Evolutionary conservation across 2,113 vertebrate species (phyloP).

Genomic region (Pollimyrus isidori): DNA sequence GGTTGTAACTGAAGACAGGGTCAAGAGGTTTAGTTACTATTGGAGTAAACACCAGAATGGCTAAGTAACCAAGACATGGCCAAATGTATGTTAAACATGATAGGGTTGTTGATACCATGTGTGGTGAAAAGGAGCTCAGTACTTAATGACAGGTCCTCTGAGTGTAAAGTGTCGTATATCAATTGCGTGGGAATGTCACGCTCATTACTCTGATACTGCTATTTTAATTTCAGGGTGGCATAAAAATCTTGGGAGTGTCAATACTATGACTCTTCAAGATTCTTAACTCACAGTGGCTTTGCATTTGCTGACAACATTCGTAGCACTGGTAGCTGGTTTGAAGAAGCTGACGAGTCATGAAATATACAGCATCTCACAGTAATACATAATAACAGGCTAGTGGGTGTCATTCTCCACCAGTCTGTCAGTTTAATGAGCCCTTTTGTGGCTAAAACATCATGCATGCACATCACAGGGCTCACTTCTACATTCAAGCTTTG

Average conservation of each 20-base stretch:
- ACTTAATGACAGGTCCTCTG: neutral
- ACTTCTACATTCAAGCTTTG: neutral
- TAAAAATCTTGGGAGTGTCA: neutral
- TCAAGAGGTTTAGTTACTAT: neutral
- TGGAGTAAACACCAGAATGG: neutral
- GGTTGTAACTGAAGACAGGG: neutral
- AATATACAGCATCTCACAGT: neutral
- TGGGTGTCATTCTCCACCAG: neutral
- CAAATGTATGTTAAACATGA: neutral
- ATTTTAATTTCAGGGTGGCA: neutral
- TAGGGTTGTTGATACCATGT: neutral
- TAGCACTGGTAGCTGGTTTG: neutral
- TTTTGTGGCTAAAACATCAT: neutral
- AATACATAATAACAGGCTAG: neutral
- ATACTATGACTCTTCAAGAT: neutral
- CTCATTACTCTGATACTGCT: neutral
- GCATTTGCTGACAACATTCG: neutral
- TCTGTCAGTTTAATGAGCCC: neutral
- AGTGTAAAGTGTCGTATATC: neutral
- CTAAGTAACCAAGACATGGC: neutral
- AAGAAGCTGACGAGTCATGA: neutral
- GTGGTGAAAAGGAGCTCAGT: neutral
- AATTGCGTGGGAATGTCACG: neutral
- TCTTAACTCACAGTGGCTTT: neutral
- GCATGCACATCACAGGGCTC: neutral